Percentiles rank a stretch among this genome's conserved stretches.
These are phyloP conservation scores for Natrix natrix DNA, from an alignment of 2,797 vertebrate genomes.

Conservation along the genomic window DNA sequence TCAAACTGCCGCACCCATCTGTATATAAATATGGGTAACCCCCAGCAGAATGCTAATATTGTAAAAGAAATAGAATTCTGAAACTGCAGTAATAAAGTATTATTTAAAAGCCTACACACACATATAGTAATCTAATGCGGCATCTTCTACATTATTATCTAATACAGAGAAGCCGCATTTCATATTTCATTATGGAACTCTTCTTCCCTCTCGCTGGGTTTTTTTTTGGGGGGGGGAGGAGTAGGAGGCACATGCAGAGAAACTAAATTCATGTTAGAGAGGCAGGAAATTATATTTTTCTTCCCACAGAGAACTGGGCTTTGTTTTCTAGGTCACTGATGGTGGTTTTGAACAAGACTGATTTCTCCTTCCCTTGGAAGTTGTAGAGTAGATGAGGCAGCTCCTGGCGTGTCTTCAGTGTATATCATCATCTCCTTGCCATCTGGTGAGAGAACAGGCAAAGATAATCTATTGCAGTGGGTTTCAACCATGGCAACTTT, in stretches of 20 bases:
- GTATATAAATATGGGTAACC: not conserved
- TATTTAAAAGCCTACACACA: not conserved
- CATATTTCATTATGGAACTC: not conserved
- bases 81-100: not conserved
- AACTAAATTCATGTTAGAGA: not conserved
- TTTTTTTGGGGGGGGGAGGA: not conserved
- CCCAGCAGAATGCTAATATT: not conserved
- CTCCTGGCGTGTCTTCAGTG: not conserved
- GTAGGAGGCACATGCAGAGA: not conserved
- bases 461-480: not conserved
- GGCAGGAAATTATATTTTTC: not conserved
- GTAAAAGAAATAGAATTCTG: not conserved
- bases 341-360: not conserved
- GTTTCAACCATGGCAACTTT: not conserved
- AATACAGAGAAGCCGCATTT: not conserved
- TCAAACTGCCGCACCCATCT: not conserved
- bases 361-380: not conserved
- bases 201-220: not conserved
- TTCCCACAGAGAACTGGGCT: not conserved
- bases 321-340: conserved; percentile 23
- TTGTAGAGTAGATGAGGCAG: not conserved
- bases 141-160: not conserved
- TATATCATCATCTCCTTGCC: not conserved
- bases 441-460: not conserved
- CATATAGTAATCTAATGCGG: not conserved